A percentile compares a stretch with the other conserved stretches of the same genome.
Conservation (phyloP, 2,797 vertebrate genomes). For the Notolabrus celidotus region DNA sequence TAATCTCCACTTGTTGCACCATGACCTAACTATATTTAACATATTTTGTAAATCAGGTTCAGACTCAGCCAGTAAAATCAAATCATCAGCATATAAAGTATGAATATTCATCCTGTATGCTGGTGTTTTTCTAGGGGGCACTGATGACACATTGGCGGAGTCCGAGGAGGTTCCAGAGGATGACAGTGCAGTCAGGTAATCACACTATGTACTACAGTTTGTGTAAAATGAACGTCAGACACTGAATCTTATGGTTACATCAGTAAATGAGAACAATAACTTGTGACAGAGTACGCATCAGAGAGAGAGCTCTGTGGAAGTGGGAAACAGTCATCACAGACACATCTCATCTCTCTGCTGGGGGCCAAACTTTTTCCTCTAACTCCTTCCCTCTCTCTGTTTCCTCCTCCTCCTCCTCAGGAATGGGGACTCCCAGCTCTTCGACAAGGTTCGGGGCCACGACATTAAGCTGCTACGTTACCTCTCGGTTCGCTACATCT, state of each 20-base stretch:
- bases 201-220: not conserved
- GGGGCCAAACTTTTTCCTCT: no score
- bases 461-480: conserved; percentile 98
- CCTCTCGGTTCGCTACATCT: conserved; percentile 96
- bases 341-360: not conserved
- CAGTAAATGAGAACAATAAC: not conserved
- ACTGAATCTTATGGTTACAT: not conserved
- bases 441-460: conserved; percentile 96
- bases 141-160: conserved; percentile 92
- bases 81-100: no score
- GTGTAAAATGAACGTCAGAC: not conserved
- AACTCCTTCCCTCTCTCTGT: not conserved
- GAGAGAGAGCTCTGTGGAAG: not conserved
- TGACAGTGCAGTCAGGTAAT: conserved; percentile 89
- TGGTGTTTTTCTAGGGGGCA: conserved; percentile 85
- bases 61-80: no score
- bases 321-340: not conserved
- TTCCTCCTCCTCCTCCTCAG: conserved; percentile 70
- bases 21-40: no score
- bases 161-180: conserved; percentile 92
- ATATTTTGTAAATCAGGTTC: no score
- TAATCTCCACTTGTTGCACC: no score
- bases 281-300: not conserved
- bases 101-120: not conserved
- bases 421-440: conserved; percentile 95